Evolutionary conservation across 1,140 invertebrate species (phyloP), one percentile per base, ranked within the genome.

Genomic region (Onthophagus taurus): DNA sequence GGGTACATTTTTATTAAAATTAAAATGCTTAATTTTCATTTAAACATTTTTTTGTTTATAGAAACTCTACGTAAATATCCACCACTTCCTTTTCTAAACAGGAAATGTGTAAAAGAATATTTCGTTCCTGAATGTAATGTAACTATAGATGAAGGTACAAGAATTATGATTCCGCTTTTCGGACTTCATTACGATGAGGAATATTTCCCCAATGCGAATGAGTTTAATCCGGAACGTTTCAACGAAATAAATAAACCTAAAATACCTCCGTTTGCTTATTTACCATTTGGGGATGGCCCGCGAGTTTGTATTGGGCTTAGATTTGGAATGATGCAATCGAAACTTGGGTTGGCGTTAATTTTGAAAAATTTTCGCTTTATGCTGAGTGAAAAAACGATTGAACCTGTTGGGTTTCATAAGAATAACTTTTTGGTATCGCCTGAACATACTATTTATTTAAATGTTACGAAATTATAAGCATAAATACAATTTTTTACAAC

Each of bases 271-370:
- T 26, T 26, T 26, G n/a, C 13, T 18, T 16, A 31, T 84, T 8
- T 33, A 2, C 31, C 31, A 16, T 33, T 33, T 13, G 31, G 31
- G 1, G 31, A 33, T 33, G 31, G 85, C 4, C 78, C 80, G 0
- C 71, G 82, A 33, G 81, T 76, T 58, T 88, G 84, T 56, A 84
- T 87, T 49, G 31, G 31, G 2, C 35, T 14, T 4, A 19, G 35
- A 37, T 37, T 37, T 21, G 35, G 18, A 8, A 2, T 37, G 1
- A 4, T 37, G n/a, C 35, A 37, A 12, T 21, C 20, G 11, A 37
- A 37, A 37, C 9, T 37, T 37, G 35, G 35, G 4, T 37, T 37
- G 7, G 4, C 12, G 9, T 20, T 37, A 6, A 19, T 37, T 6
- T 4, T 37, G 7, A 37, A 37, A 12, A 37, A 23, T n/a, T 37